Base-by-base conservation (phyloP, 2,888 invertebrate species). In the Sinhomidia bicolor region DNA sequence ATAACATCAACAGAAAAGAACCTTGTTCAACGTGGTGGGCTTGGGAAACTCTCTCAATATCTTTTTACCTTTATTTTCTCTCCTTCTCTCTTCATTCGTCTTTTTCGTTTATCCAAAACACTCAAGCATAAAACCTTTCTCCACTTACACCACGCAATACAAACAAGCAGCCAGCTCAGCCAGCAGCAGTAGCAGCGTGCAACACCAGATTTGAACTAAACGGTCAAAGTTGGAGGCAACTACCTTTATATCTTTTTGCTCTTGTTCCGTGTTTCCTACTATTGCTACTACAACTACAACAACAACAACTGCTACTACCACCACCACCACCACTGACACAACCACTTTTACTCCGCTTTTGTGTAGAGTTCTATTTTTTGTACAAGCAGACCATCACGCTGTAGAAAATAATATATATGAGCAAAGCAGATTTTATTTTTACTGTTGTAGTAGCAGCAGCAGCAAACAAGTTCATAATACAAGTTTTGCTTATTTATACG, bases 151-250 rank as follows among this genome's bases (percentile, higher is more conserved):
- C 44, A 62, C 57, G 51, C 44, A 60, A 14, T 47, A 85, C 51
- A 76, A 57, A 68, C 71, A 57, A 54, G 74, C 80, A 57, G 74
- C 51, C 65, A 88, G 88, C 83, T 68, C 51, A 80, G 68, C 68
- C 79, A 82, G 65, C 80, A 82, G 78, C 41, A 87, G 54, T 41
- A 57, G 65, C 87, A 87, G 87, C 83, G 88, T 78, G 83, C 78
- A 83, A 51, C 68, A 82, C 88, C 76, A 26, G 79, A 68, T 78
- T 83, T 88, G 65, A 88, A 88, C 88, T 88, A 83, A 88, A 88
- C 88, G 78, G 68, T 83, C 82, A 83, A 68, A 88, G 78, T 83
- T 88, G 83, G 65, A 78, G 29, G 36, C 60, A 83, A 78, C 83
- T 78, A 65, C 57, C 47, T 87, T 88, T 88, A 88, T 88, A 83